These are phyloP conservation scores for Psammodynastes pulverulentus DNA, from an alignment of 2,113 vertebrate species.

Conservation along the genomic window DNA sequence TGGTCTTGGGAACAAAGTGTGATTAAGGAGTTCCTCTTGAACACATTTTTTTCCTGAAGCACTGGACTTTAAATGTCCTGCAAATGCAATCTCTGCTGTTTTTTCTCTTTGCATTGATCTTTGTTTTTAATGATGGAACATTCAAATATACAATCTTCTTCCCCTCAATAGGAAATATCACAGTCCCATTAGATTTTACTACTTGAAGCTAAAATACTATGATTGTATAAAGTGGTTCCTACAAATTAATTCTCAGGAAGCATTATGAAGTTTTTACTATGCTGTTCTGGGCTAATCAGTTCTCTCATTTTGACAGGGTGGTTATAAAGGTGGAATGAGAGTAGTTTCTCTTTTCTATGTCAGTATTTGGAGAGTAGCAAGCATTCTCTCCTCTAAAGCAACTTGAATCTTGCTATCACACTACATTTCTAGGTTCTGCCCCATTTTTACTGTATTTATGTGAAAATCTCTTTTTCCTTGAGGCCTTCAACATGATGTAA, in stretches of 20 bases:
- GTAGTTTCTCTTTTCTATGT: neutral
- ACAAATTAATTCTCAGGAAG: neutral
- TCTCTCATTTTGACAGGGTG: neutral
- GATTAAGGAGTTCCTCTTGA: neutral
- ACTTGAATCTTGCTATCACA: neutral
- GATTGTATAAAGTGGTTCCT: neutral
- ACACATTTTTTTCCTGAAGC: neutral
- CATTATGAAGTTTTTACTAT: neutral
- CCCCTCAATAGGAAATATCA: neutral
- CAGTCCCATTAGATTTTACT: neutral
- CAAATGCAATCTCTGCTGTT: neutral
- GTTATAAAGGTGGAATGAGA: neutral
- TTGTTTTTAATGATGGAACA: neutral
- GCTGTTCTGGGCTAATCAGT: neutral
- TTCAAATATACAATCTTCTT: neutral
- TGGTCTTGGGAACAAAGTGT: neutral
- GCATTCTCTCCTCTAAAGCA: neutral
- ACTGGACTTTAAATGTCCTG: neutral
- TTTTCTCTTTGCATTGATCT: neutral
- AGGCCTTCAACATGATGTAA: neutral
- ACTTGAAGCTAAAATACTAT: neutral
- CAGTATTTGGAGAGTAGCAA: neutral
- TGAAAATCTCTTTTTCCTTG: neutral
- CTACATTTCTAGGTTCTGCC: neutral
- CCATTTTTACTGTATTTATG: neutral